phyloP scores from a whole-genome alignment of 1,140 invertebrate genomes.

The Drosophila suzukii region DNA sequence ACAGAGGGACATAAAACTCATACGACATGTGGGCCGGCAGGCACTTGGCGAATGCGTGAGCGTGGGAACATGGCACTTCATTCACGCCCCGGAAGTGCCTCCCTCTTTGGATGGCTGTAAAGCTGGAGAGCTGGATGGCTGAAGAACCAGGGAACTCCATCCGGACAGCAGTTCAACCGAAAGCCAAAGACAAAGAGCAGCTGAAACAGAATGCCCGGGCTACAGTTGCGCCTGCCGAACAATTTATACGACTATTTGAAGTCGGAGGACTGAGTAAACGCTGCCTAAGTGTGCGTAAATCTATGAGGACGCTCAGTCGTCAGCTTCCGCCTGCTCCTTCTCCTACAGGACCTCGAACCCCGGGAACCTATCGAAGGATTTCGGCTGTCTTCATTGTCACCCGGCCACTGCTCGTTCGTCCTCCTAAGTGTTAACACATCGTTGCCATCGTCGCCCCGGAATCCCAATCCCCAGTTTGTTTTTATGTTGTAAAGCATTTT shows the following conservation, averaged over 20 bases:
- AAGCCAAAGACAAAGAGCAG: conserved; percentile 46
- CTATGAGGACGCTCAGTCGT: conserved; percentile 58
- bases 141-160: neutral
- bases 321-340: neutral
- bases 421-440: conserved; percentile 67
- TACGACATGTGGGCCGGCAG: conserved; percentile 61
- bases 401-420: conserved; percentile 37
- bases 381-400: conserved; percentile 42
- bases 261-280: conserved; percentile 59
- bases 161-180: conserved; percentile 31
- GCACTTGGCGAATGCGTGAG: conserved; percentile 66
- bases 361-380: conserved; percentile 58
- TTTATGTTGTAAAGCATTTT: conserved; percentile 61
- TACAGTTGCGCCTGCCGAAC: conserved; percentile 55
- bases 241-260: conserved; percentile 66
- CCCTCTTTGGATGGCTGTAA: neutral
- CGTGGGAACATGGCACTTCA: conserved; percentile 75
- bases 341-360: neutral
- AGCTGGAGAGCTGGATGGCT: no score
- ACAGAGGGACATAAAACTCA: conserved; percentile 68
- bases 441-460: conserved; percentile 29
- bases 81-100: conserved; percentile 57
- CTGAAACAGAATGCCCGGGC: conserved; percentile 38
- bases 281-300: conserved; percentile 76
- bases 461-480: conserved; percentile 29